Percentiles rank a stretch among this genome's conserved stretches.
phyloP scores from a whole-genome alignment of 2,113 vertebrate genomes.

The Sylvilagus bachmani region DNA sequence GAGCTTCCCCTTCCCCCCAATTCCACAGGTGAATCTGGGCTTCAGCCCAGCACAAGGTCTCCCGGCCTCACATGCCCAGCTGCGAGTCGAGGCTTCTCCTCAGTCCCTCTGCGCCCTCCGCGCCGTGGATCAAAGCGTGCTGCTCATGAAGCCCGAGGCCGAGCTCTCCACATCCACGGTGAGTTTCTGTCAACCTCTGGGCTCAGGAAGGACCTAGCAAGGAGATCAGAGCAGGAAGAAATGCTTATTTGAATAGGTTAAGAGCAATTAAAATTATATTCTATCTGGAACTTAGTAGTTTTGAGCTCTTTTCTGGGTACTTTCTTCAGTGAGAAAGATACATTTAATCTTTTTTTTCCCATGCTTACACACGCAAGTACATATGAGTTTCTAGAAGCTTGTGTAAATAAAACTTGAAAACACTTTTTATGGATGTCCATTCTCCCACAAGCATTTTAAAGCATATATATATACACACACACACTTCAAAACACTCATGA shows the following conservation, averaged over 20 bases:
- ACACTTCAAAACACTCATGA: too few relatives aligned
- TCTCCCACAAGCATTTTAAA: too few relatives aligned
- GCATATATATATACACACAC: too few relatives aligned
- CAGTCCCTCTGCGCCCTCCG: conserved; percentile 92
- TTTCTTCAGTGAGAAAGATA: background rate
- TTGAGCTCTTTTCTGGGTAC: background rate
- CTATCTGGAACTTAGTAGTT: background rate
- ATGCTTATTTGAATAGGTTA: background rate
- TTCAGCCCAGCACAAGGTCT: conserved; percentile 87
- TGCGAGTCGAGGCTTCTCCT: conserved; percentile 88
- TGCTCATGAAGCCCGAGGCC: conserved; percentile 88
- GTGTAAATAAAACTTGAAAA: too few relatives aligned
- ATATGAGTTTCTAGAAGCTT: too few relatives aligned
- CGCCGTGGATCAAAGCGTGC: conserved; percentile 91
- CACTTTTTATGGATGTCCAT: too few relatives aligned
- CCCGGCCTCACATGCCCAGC: conserved; percentile 84
- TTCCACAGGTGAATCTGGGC: conserved; percentile 87
- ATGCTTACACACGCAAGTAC: too few relatives aligned
- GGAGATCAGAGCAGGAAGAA: background rate
- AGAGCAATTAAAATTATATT: background rate
- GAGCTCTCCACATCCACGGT: conserved; percentile 86
- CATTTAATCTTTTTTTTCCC: too few relatives aligned
- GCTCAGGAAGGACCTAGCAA: background rate
- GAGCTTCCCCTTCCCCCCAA: background rate
- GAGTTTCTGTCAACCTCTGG: conserved; percentile 54